phyloP scores from a whole-genome alignment of 1,140 invertebrate genomes.

The Drosophila rufa region DNA sequence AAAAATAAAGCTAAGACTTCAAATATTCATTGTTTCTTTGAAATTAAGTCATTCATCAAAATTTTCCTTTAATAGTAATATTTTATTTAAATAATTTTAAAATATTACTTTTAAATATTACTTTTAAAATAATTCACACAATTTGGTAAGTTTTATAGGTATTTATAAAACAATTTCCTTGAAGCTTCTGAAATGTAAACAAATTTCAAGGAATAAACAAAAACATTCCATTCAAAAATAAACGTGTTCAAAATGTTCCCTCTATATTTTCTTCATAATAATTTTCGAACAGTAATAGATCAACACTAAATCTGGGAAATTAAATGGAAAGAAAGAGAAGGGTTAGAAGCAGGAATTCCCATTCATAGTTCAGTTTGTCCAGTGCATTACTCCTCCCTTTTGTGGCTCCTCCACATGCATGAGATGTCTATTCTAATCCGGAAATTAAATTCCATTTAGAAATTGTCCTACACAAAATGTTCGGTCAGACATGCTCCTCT shows the following conservation, averaged over 20 bases:
- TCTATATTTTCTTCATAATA: not conserved
- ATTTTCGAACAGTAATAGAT: not conserved
- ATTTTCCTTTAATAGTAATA: no score
- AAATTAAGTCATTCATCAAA: not conserved
- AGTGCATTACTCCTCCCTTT: conserved; percentile 25
- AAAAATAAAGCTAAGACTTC: not conserved
- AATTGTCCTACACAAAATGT: conserved; percentile 76
- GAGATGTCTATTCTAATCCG: conserved; percentile 82
- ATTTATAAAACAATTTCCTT: not conserved
- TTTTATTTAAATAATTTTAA: not conserved
- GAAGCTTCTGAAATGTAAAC: not conserved
- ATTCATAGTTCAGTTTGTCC: conserved; percentile 49
- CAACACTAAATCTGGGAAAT: conserved; percentile 18
- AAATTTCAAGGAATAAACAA: no score
- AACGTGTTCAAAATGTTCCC: not conserved
- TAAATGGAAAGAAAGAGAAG: not conserved
- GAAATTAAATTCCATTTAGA: conserved; percentile 84
- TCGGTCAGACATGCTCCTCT: conserved; percentile 23
- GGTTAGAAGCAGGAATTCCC: conserved; percentile 8
- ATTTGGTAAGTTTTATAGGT: not conserved
- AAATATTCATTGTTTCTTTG: no score
- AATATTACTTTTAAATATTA: no score
- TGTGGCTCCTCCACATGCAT: conserved; percentile 51
- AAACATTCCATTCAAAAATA: not conserved
- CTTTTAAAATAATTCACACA: no score